A percentile compares a stretch with the other conserved stretches of the same genome.
Conservation (phyloP, 2,113 vertebrate genomes). For the Scopus umbretta region DNA sequence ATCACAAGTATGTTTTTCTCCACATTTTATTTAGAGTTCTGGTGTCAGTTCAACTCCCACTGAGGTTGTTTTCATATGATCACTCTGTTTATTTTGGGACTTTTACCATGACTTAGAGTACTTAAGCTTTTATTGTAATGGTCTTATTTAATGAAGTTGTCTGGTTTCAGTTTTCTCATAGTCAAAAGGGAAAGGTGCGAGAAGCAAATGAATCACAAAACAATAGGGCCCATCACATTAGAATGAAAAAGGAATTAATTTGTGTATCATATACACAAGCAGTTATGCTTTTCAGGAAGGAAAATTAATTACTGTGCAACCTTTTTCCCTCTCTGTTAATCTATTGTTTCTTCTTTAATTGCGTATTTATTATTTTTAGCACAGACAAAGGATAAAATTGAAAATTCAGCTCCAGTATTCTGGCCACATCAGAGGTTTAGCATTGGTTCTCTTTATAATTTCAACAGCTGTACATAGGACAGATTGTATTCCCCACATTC, state of each 20-base stretch:
- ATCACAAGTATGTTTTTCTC: not conserved
- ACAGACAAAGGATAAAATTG: not conserved
- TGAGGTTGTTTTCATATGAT: not conserved
- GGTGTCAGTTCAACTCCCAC: not conserved
- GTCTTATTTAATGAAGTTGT: not conserved
- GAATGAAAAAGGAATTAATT: conserved; percentile 3
- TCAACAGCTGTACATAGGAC: not conserved
- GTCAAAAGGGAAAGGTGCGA: not conserved
- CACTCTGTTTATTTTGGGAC: not conserved
- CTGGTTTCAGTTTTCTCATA: not conserved
- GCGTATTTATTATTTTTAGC: not conserved
- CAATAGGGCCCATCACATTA: not conserved
- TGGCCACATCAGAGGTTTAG: not conserved
- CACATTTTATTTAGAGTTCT: not conserved
- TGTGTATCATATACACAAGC: not conserved
- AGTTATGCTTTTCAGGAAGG: not conserved
- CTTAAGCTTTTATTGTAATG: not conserved
- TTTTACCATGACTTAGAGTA: not conserved
- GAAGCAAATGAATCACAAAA: not conserved
- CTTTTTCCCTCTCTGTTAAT: not conserved
- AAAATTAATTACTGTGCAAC: not conserved
- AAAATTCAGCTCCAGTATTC: not conserved
- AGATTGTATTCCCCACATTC: not conserved
- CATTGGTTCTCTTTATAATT: not conserved
- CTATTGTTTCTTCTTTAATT: not conserved